Evolutionary conservation across 2,113 vertebrate genomes (phyloP).

Genomic region (Pipa parva): DNA sequence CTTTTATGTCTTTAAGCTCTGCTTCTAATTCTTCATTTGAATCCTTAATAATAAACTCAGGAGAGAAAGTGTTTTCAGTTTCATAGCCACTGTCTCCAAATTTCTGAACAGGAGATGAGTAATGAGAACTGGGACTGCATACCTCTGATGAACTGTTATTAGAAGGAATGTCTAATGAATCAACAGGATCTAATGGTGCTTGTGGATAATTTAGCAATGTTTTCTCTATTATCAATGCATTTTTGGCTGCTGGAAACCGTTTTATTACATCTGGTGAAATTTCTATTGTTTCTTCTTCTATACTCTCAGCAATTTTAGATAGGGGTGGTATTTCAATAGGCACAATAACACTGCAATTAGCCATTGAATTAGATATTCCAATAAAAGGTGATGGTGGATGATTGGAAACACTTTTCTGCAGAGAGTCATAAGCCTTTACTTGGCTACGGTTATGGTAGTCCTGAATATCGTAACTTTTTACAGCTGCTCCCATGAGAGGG

Average conservation of each 20-base stretch:
- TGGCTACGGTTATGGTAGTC: constrained; percentile 53
- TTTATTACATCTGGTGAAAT: constrained; percentile 42
- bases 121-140: constrained; percentile 58
- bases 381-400: constrained; percentile 56
- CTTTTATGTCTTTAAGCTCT: constrained; percentile 13
- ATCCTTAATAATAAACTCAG: constrained; percentile 54
- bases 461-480: constrained; percentile 66
- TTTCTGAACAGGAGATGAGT: constrained; percentile 59
- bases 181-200: constrained; percentile 46
- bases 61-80: constrained; percentile 63
- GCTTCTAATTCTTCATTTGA: constrained; percentile 16
- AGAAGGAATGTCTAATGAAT: constrained; percentile 54
- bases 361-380: constrained; percentile 31
- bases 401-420: constrained; percentile 49
- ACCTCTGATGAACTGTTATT: constrained; percentile 48
- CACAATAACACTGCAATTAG: constrained; percentile 40
- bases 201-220: constrained; percentile 5
- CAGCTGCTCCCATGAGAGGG: constrained; percentile 68
- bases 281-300: constrained; percentile 41
- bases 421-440: constrained; percentile 44
- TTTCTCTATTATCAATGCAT: constrained; percentile 42
- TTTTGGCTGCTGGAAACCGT: constrained; percentile 33
- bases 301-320: constrained; percentile 44
- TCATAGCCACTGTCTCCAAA: constrained; percentile 64
- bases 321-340: constrained; percentile 45